phyloP scores from a whole-genome alignment of 2,888 invertebrate species.

The Phymatocera aterrima region DNA sequence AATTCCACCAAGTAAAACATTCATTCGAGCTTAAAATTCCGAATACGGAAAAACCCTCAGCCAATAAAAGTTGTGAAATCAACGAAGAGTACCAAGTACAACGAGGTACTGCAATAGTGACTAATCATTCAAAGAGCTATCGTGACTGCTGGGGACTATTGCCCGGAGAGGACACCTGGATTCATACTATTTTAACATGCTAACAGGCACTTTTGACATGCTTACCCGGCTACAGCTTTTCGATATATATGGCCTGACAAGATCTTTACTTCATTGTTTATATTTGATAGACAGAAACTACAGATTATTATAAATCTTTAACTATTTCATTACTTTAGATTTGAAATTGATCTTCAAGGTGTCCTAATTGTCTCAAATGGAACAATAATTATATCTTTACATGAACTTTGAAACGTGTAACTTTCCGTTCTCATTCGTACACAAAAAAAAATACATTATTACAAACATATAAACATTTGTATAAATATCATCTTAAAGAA shows the following conservation, averaged over 20 bases:
- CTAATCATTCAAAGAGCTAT: too few species aligned
- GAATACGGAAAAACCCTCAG: too few species aligned
- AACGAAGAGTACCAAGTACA: too few species aligned
- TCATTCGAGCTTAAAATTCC: too few species aligned
- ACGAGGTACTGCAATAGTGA: too few species aligned
- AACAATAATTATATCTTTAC: not conserved
- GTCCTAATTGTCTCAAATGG: not conserved
- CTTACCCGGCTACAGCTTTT: too few species aligned
- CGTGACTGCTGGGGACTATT: too few species aligned
- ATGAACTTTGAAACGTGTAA: not conserved
- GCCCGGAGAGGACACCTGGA: too few species aligned
- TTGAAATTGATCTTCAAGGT: not conserved
- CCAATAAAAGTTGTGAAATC: too few species aligned
- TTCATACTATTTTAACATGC: too few species aligned
- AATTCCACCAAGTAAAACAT: too few species aligned
- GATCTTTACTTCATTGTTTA: not conserved
- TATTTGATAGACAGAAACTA: not conserved
- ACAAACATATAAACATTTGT: slow-evolving; percentile 60
- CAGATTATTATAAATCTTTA: not conserved
- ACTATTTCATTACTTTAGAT: not conserved
- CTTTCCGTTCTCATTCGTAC: not conserved
- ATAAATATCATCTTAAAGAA: slow-evolving; percentile 60
- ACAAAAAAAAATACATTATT: slow-evolving; percentile 52
- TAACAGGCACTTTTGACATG: too few species aligned
- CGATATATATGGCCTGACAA: not conserved